These are phyloP conservation scores for Hypomecis punctinalis DNA, from an alignment of 2,888 invertebrate genomes.

Conservation along the genomic window DNA sequence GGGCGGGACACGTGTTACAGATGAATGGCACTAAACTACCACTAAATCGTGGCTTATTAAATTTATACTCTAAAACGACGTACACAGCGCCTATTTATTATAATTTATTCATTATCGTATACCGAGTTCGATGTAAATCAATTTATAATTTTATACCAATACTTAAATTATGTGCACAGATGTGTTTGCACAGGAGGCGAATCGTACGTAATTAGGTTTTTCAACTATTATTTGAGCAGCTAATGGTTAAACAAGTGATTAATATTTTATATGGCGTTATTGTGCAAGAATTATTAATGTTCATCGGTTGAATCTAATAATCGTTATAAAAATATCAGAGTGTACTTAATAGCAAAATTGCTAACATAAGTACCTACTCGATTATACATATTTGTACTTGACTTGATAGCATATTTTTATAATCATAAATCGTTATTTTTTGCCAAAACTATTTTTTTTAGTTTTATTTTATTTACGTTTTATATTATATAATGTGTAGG, in stretches of 20 bases:
- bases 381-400: no score
- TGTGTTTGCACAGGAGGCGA: conserved; percentile 29
- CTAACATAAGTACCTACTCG: no score
- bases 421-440: no score
- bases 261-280: conserved; percentile 15
- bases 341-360: not conserved
- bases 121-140: conserved; percentile 42
- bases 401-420: no score
- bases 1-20: conserved; percentile 43
- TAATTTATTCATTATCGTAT: conserved; percentile 45
- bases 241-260: conserved; percentile 27
- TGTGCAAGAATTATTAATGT: conserved; percentile 6
- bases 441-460: no score
- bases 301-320: not conserved
- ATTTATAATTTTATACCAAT: conserved; percentile 33
- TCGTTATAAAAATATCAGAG: not conserved
- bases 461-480: no score
- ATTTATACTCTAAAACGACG: conserved; percentile 50
- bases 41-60: conserved; percentile 47
- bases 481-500: no score
- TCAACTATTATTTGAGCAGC: conserved; percentile 24
- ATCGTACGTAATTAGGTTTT: conserved; percentile 25
- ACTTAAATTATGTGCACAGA: conserved; percentile 40
- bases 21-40: conserved; percentile 42
- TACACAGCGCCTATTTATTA: conserved; percentile 40